A percentile compares a stretch with the other conserved stretches of the same genome.
phyloP scores from a whole-genome alignment of 1,140 invertebrate species.

The Euschistus heros region DNA sequence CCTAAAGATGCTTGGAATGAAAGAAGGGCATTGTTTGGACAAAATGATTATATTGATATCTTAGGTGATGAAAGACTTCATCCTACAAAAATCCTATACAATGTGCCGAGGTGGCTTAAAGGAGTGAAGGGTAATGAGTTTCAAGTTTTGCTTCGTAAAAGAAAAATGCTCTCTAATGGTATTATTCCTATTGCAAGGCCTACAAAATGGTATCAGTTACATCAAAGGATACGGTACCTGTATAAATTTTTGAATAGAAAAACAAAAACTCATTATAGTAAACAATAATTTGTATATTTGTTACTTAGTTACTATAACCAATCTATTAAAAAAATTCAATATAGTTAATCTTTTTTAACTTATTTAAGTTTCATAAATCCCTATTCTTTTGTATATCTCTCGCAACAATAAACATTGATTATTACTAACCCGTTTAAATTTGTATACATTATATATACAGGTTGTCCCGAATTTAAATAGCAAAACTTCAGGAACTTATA shows the following conservation, averaged over 20 bases:
- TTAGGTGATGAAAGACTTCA: conserved; percentile 70
- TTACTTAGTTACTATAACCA: no score
- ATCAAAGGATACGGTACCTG: conserved; percentile 60
- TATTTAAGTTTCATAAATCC: no score
- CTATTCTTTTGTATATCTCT: no score
- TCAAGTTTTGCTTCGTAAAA: conserved; percentile 64
- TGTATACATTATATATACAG: no score
- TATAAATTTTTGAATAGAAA: conserved; percentile 68
- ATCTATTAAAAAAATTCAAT: no score
- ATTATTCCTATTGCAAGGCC: conserved; percentile 49
- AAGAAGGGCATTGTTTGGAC: conserved; percentile 74
- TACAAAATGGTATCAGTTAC: conserved; percentile 61
- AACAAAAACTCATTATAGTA: conserved; percentile 50
- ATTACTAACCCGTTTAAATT: no score
- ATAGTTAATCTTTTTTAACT: no score
- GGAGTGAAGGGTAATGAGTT: conserved; percentile 82
- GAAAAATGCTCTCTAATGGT: conserved; percentile 48
- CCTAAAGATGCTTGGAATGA: conserved; percentile 63
- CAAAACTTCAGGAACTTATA: no score
- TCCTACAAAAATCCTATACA: conserved; percentile 70
- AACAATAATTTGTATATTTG: not conserved
- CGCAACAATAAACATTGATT: no score
- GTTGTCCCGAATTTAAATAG: no score
- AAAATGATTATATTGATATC: conserved; percentile 96
- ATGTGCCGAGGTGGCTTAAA: conserved; percentile 73